Evolutionary conservation across 2,888 invertebrate genomes (phyloP).

Genomic region (Ochropacha duplaris): DNA sequence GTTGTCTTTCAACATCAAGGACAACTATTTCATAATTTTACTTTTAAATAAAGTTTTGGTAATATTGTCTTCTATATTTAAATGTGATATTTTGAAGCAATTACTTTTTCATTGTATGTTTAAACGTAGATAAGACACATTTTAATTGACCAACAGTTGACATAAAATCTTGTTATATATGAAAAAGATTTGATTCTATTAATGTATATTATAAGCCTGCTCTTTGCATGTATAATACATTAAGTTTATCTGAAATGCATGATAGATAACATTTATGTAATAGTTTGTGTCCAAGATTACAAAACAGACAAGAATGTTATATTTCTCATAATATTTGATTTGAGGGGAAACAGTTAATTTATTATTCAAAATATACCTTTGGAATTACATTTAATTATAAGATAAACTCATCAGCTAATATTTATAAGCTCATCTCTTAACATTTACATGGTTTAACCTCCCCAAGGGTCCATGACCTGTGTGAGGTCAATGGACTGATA

Average conservation of each 20-base stretch:
- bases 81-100: no score
- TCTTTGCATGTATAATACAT: background rate
- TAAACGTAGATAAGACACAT: background rate
- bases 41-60: no score
- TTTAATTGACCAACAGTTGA: background rate
- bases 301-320: background rate
- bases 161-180: background rate
- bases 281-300: background rate
- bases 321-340: background rate
- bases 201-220: background rate
- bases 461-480: background rate
- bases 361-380: background rate
- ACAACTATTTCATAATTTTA: no score
- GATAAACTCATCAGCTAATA: no score
- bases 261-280: slow-evolving; percentile 2
- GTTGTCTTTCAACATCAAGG: background rate
- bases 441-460: background rate
- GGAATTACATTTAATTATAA: background rate
- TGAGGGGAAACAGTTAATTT: background rate
- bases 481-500: background rate
- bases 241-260: background rate
- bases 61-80: background rate
- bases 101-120: no score
- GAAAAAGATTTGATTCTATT: background rate
- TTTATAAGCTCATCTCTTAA: background rate